Conservation (phyloP, 2,888 invertebrate genomes). For the Craniophora ligustri region DNA sequence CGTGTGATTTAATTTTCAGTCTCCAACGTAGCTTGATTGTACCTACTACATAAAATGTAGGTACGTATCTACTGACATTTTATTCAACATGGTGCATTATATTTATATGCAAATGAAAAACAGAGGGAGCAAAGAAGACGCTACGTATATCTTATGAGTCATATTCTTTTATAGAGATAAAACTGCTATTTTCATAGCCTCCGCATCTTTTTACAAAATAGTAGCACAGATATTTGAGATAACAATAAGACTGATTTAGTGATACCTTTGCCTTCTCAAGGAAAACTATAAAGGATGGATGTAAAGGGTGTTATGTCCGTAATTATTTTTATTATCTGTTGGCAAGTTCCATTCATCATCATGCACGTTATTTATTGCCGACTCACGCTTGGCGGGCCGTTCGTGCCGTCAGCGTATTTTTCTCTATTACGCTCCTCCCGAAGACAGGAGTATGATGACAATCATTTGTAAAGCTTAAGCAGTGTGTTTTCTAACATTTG, state of each 20-base stretch:
- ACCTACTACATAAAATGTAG: background rate
- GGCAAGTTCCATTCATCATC: slow-evolving; percentile 47
- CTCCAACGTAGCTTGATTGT: background rate
- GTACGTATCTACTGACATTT: background rate
- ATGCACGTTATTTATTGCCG: slow-evolving; percentile 45
- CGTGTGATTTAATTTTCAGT: background rate
- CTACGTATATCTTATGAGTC: slow-evolving; percentile 15
- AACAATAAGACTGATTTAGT: slow-evolving; percentile 52
- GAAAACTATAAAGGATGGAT: slow-evolving; percentile 47
- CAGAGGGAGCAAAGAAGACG: background rate
- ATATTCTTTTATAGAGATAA: slow-evolving; percentile 33
- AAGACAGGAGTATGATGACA: slow-evolving; percentile 49
- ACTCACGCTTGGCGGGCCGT: slow-evolving; percentile 39
- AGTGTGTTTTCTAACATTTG: slow-evolving; percentile 31
- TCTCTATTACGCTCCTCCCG: slow-evolving; percentile 40
- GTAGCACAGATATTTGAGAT: slow-evolving; percentile 32
- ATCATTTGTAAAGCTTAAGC: slow-evolving; percentile 49
- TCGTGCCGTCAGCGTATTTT: slow-evolving; percentile 42
- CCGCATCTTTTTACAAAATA: slow-evolving; percentile 30
- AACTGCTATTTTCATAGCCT: slow-evolving; percentile 23
- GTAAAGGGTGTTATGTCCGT: slow-evolving; percentile 48
- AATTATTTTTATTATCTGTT: slow-evolving; percentile 52
- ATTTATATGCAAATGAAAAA: too few species aligned
- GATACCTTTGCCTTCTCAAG: slow-evolving; percentile 49
- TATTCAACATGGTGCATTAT: too few species aligned